Evolutionary conservation across 2,888 invertebrate genomes (phyloP), one percentile per base, ranked within the genome.

Genomic region (Polietes domitor): DNA sequence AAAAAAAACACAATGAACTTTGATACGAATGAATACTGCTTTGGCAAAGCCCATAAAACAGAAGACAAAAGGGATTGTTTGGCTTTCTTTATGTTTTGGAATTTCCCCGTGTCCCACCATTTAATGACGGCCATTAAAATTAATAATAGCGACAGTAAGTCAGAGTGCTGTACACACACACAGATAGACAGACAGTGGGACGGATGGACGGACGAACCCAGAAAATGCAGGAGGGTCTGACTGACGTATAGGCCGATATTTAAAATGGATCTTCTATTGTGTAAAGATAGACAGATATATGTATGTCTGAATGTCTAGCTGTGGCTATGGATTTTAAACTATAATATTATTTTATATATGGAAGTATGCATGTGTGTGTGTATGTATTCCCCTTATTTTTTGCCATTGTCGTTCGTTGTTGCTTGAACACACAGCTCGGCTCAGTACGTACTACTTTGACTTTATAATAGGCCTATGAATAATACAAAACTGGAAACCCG

Each of bases 401-500:
- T 61, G 61, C 17, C 28, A 26, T 43, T 43, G 43, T 41, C 15
- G 1, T 50, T 3, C 12, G 21, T 68, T 43, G 43, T 73, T 21
- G 72, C 24, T 61, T 24, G 12, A 0, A 15, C 28, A 21, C 4
- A n/a, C 24, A 28, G 50, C 28, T 15, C 15, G 10, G 19, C 28
- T 37, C 9, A 70, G 26, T 72, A 47, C 28, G n/a, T 28, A 32
- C 21, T 63, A 65, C 50, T 63, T 72, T 53, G 53, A 76, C 47
- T 80, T 75, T 71, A 24, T 53, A 63, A 50, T 41, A 61, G 28
- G 70, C 26, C 32, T n/a, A 70, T 75, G 26, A 75, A 63, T 70
- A 74, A 70, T 55, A 76, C 63, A 75, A 41, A 86, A 87, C 58
- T 43, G 74, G 12, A 74, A 55, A 74, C 15, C 19, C 24, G 63